Conservation (phyloP, 1,140 invertebrate species). For the Penaeus chinensis region DNA sequence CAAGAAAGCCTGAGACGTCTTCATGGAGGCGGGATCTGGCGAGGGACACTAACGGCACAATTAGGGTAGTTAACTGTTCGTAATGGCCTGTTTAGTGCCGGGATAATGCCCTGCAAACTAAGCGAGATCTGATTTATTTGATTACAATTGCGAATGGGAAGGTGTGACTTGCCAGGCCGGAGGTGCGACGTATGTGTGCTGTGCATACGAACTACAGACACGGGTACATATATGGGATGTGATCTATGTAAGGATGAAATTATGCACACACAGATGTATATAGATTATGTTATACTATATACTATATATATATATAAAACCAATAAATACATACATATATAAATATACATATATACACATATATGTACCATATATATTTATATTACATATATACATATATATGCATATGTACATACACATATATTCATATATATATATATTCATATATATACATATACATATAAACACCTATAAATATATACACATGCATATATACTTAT, state of each 20-base stretch:
- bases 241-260: background rate
- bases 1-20: background rate
- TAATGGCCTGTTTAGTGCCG: constrained; percentile 43
- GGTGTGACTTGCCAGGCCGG: too few relatives aligned
- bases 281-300: background rate
- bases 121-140: constrained; percentile 19
- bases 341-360: background rate
- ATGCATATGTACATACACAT: too few relatives aligned
- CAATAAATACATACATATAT: background rate
- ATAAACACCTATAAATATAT: background rate
- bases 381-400: background rate
- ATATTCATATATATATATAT: too few relatives aligned
- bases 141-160: too few relatives aligned
- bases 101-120: constrained; percentile 25
- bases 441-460: too few relatives aligned
- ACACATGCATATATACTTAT: background rate
- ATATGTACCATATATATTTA: background rate
- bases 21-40: background rate
- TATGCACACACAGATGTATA: too few relatives aligned
- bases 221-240: too few relatives aligned
- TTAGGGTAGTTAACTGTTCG: constrained; percentile 30
- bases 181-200: too few relatives aligned
- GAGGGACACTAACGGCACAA: constrained; percentile 41
- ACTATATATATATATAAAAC: constrained; percentile 7
- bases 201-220: too few relatives aligned